These are phyloP conservation scores for Climacteris rufus DNA, from an alignment of 2,113 vertebrate genomes.

Conservation along the genomic window DNA sequence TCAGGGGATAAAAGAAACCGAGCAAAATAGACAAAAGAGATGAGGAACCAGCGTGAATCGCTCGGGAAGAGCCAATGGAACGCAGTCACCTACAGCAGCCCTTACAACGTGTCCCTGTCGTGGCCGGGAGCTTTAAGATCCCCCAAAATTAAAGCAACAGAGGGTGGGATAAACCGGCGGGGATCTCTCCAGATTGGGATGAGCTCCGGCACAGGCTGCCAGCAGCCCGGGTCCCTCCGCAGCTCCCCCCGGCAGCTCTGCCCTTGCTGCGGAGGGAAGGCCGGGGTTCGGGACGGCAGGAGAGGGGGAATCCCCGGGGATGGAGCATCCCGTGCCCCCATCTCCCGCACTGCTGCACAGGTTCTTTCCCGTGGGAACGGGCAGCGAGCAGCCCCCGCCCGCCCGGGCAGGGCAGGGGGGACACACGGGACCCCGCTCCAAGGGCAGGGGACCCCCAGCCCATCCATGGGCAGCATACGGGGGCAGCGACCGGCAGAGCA, in stretches of 20 bases:
- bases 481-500: accelerated
- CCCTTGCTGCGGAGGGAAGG: background rate
- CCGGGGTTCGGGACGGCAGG: background rate
- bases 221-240: background rate
- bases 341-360: background rate
- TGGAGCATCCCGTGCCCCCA: accelerated
- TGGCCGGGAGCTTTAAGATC: background rate
- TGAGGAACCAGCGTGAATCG: background rate
- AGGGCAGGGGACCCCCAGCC: background rate
- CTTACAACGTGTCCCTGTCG: background rate
- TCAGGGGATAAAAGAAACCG: background rate
- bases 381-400: background rate
- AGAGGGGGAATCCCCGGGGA: background rate
- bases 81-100: background rate
- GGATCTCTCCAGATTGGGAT: background rate
- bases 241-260: background rate
- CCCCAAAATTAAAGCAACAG: background rate
- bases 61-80: background rate
- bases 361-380: background rate
- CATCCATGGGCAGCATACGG: accelerated
- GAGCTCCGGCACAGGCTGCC: background rate
- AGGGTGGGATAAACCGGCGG: background rate
- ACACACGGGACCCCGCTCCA: too few relatives aligned
- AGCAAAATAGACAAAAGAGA: background rate
- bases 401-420: background rate